Percentiles rank a stretch among this genome's conserved stretches.
phyloP scores from a whole-genome alignment of 1,140 invertebrate species.

The Elymnias hypermnestra region DNA sequence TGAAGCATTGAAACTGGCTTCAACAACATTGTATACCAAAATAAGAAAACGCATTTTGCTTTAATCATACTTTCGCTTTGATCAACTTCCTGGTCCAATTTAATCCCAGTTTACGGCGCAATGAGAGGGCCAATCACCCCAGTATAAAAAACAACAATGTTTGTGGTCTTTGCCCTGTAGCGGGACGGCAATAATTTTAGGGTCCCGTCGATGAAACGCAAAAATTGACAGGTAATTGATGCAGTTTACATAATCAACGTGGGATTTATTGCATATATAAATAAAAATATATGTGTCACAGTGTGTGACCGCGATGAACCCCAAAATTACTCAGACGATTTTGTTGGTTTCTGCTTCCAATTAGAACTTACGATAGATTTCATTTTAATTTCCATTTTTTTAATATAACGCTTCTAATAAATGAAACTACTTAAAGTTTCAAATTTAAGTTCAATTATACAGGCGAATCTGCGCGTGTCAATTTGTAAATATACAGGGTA shows the following conservation, averaged over 20 bases:
- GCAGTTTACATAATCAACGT: conserved; percentile 11
- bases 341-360: too few species aligned
- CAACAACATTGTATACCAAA: too few species aligned
- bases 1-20: too few species aligned
- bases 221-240: conserved; percentile 21
- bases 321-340: too few species aligned
- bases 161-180: conserved; percentile 27
- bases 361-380: too few species aligned
- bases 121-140: conserved; percentile 25
- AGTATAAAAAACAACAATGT: conserved; percentile 15
- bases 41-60: not conserved
- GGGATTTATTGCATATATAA: not conserved
- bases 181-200: conserved; percentile 30
- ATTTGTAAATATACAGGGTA: too few species aligned
- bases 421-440: too few species aligned
- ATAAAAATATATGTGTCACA: not conserved
- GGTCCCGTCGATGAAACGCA: conserved; percentile 15
- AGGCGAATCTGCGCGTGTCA: too few species aligned
- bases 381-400: too few species aligned
- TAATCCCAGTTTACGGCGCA: conserved; percentile 11
- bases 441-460: too few species aligned
- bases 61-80: not conserved
- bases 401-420: too few species aligned
- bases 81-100: conserved; percentile 14
- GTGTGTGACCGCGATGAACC: not conserved